phyloP scores from a whole-genome alignment of 2,797 vertebrate species.

The Chromobotia macracanthus region DNA sequence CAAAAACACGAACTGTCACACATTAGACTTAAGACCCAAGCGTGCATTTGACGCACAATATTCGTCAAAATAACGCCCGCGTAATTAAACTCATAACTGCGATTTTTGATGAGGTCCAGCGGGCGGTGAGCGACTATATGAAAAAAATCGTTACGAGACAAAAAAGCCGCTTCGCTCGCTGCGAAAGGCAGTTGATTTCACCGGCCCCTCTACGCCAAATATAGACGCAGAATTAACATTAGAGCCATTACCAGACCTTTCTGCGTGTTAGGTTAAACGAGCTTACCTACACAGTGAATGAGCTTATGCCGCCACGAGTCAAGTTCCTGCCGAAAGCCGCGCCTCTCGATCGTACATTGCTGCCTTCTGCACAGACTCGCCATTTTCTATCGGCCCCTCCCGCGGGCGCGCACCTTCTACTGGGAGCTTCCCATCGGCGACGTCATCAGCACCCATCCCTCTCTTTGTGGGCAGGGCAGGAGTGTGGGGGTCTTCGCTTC shows the following conservation, averaged over 20 bases:
- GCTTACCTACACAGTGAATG: constrained; percentile 96
- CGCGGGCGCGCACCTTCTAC: constrained; percentile 80
- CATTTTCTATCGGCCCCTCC: constrained; percentile 90
- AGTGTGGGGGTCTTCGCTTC: constrained; percentile 69
- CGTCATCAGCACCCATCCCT: constrained; percentile 73
- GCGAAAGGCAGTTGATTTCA: constrained; percentile 55
- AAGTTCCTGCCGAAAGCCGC: constrained; percentile 95
- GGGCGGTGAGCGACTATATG: constrained; percentile 61
- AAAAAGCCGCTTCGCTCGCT: constrained; percentile 54
- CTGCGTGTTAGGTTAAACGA: constrained; percentile 65
- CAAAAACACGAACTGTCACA: not conserved
- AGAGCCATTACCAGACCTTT: constrained; percentile 38
- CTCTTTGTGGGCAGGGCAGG: constrained; percentile 73
- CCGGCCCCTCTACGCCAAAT: constrained; percentile 49
- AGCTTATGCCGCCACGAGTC: constrained; percentile 95
- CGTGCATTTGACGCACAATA: not conserved
- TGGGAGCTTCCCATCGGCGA: constrained; percentile 77
- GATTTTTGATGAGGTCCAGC: constrained; percentile 60
- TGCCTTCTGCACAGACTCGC: constrained; percentile 94
- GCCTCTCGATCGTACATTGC: constrained; percentile 94
- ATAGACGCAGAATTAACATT: constrained; percentile 22
- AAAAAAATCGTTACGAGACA: constrained; percentile 64
- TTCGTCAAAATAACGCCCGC: constrained; percentile 19
- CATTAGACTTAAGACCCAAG: not conserved
- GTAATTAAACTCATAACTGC: constrained; percentile 60